Evolutionary conservation across 2,888 invertebrate species (phyloP).

Genomic region (Phrixothrix hirtus): DNA sequence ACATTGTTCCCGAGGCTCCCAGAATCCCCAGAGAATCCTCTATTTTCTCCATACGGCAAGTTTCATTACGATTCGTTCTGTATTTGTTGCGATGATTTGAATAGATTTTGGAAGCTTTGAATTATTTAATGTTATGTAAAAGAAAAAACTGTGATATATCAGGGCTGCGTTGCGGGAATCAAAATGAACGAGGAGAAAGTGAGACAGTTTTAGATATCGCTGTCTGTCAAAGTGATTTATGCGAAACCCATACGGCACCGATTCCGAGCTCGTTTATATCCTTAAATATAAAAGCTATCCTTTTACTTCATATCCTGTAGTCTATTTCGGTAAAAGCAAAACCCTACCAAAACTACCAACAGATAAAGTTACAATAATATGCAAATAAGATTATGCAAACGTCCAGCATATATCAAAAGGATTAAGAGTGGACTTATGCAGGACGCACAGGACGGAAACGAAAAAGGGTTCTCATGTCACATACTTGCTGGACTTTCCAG

Average conservation of each 20-base stretch:
- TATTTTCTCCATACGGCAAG: conserved; percentile 22
- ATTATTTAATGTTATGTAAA: conserved; percentile 32
- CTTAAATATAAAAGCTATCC: conserved; percentile 38
- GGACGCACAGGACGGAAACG: conserved; percentile 9
- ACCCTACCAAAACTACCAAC: conserved; percentile 19
- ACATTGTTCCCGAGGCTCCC: conserved; percentile 49
- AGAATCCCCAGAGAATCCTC: conserved; percentile 18
- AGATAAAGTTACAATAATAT: conserved; percentile 33
- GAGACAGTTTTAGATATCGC: conserved; percentile 50
- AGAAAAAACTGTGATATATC: conserved; percentile 30
- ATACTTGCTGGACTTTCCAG: conserved; percentile 14
- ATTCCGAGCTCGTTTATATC: conserved; percentile 37
- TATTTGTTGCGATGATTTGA: conserved; percentile 30
- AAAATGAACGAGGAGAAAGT: conserved; percentile 41
- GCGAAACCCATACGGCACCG: conserved; percentile 49
- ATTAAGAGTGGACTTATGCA: conserved; percentile 25
- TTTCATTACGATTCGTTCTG: conserved; percentile 26
- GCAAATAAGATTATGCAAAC: conserved; percentile 33
- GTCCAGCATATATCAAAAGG: conserved; percentile 26
- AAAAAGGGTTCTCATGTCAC: conserved; percentile 13
- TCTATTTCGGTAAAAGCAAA: conserved; percentile 30
- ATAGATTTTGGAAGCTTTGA: conserved; percentile 24
- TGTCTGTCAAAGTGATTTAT: conserved; percentile 55
- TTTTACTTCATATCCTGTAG: conserved; percentile 28
- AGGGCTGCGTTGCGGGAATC: conserved; percentile 28